Evolutionary conservation across 2,113 vertebrate genomes (phyloP).

Genomic region (Xenopus tropicalis): UCB_Xtro_10.0 CM004448.2:91018001-91018500

Average conservation of each 20-base stretch:
- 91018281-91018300: slow-evolving; percentile 53
- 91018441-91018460: too few relatives aligned
- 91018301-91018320: slow-evolving; percentile 59
- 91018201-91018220: slow-evolving; percentile 58
- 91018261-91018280: slow-evolving; percentile 61
- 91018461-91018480: neutral
- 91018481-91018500: neutral
- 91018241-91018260: slow-evolving; percentile 49
- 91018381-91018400: neutral
- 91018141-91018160: too few relatives aligned
- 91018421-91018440: neutral
- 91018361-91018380: neutral
- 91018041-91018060: too few relatives aligned
- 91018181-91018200: too few relatives aligned
- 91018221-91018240: slow-evolving; percentile 52
- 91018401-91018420: neutral
- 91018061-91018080: too few relatives aligned
- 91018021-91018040: too few relatives aligned
- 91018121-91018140: too few relatives aligned
- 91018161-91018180: too few relatives aligned
- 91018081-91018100: too few relatives aligned
- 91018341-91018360: slow-evolving; percentile 28
- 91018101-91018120: too few relatives aligned
- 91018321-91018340: slow-evolving; percentile 61
- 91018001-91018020: too few relatives aligned